Conservation (phyloP, 1,140 invertebrate genomes). For the Aphelinus certus region DNA sequence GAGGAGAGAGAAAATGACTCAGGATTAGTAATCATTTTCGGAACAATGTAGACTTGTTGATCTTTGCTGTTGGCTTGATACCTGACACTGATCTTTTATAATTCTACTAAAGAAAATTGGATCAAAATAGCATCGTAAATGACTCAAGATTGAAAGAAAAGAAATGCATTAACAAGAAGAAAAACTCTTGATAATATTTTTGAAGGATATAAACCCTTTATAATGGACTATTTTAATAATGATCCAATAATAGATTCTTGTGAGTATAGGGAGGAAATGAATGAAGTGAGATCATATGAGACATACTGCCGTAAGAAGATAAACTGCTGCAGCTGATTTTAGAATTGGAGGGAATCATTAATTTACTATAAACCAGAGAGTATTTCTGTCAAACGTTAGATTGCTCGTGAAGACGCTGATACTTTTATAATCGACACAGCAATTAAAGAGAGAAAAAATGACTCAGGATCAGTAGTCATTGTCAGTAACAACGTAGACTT, state of each 20-base stretch:
- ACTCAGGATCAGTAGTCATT: conserved; percentile 6
- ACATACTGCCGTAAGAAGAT: conserved; percentile 24
- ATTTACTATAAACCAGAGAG: conserved; percentile 5
- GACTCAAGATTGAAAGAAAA: conserved; percentile 19
- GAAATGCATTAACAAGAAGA: conserved; percentile 13
- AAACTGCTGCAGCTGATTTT: conserved; percentile 16
- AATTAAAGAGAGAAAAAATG: neutral
- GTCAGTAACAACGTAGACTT: conserved; percentile 40
- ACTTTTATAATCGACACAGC: conserved; percentile 27
- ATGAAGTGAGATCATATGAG: conserved; percentile 39
- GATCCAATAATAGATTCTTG: conserved; percentile 34
- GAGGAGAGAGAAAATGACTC: neutral
- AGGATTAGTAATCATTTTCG: conserved; percentile 22
- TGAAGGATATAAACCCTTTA: conserved; percentile 24
- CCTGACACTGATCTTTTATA: conserved; percentile 2
- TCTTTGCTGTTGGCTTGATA: conserved; percentile 23
- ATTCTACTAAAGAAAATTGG: conserved; percentile 16
- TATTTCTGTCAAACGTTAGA: conserved; percentile 32
- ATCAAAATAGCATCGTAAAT: conserved; percentile 7
- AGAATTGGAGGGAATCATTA: conserved; percentile 16
- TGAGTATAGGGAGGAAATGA: conserved; percentile 31
- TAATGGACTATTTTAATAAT: conserved; percentile 21
- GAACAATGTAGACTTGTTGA: conserved; percentile 41
- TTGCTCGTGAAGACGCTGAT: conserved; percentile 34
- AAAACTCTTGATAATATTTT: conserved; percentile 32